These are phyloP conservation scores for Larimichthys crocea DNA, from an alignment of 2,113 vertebrate genomes.

Conservation along the genomic window DNA sequence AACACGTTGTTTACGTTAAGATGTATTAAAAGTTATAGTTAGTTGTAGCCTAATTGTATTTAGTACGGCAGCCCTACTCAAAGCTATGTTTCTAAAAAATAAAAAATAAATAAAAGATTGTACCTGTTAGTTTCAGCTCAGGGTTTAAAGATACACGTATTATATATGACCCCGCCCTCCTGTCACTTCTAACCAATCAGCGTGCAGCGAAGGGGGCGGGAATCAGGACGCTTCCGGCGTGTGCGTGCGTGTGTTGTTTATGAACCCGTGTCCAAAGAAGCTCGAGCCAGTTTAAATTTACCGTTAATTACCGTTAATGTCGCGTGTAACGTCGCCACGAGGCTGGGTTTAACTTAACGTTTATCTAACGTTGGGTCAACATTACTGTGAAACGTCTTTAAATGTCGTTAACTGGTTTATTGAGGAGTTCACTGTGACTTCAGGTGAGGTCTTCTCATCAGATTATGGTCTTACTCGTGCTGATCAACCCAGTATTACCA, in stretches of 20 bases:
- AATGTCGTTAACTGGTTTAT: not conserved
- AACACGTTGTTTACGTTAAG: not conserved
- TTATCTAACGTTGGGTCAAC: too few species aligned
- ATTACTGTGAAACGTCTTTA: not conserved
- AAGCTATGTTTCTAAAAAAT: not conserved
- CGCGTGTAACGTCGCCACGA: not conserved
- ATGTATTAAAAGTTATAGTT: rapidly evolving
- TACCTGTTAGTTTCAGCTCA: not conserved
- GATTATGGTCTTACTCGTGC: not conserved
- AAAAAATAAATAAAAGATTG: rapidly evolving
- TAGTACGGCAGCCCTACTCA: rapidly evolving
- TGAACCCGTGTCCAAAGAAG: not conserved
- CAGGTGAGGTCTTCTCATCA: not conserved
- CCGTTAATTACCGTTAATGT: not conserved
- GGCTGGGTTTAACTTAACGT: rapidly evolving
- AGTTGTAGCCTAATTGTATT: not conserved
- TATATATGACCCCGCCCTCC: not conserved
- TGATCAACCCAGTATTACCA: not conserved
- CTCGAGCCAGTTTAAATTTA: not conserved
- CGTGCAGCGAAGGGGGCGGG: constrained; percentile 48
- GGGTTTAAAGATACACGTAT: rapidly evolving
- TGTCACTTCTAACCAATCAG: constrained; percentile 63
- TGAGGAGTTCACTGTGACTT: not conserved
- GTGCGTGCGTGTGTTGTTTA: constrained; percentile 46
- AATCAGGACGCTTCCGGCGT: constrained; percentile 40